Base-by-base conservation (phyloP, 2,113 vertebrate genomes). In the Pangasianodon gigas region DNA sequence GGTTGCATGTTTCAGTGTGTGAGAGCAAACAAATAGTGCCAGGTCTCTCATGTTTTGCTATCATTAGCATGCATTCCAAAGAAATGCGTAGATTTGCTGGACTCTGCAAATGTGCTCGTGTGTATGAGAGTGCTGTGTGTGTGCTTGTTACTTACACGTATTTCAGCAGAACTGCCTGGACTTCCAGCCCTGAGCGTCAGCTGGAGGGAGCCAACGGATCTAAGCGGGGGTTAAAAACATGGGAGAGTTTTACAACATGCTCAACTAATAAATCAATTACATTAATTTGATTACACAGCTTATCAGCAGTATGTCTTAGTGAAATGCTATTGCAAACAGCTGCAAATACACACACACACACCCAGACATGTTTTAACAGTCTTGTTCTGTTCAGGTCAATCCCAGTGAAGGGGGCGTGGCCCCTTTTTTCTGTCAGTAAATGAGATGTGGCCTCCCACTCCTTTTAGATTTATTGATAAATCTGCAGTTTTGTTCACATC, bases 121-220 rank as follows among this genome's bases (percentile, higher is more conserved):
- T 0, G 48, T 52, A 5, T 51, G 71, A 51, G 48, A 51, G 48
- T 6, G 48, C 8, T 54, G 67, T 84, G 32, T 44, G 46, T 67
- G 32, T 58, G 9, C n/a, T 37, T 62, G 21, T 52, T 94, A 95
- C 96, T 96, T 93, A 96, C 95, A 95, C 93, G 90, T 95, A 95
- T 92, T 95, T 96, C 96, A 96, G 94, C 96, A 96, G 95, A 96
- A 96, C 95, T 96, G 96, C 93, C 96, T 95, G 94, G 95, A 96
- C 95, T 96, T 96, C 96, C 96, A 96, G 95, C 96, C 96, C 95
- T 96, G 95, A 93, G 95, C 95, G 90, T 96, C 96, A 94, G 95
- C 94, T 94, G 95, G 94, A 91, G 96, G 96, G 92, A 96, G 95
- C 96, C 96, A 96, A 91, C 95, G 96, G 89, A 96, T 96, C 96